phyloP scores from a whole-genome alignment of 2,797 vertebrate species.

The Vespertilio murinus region DNA sequence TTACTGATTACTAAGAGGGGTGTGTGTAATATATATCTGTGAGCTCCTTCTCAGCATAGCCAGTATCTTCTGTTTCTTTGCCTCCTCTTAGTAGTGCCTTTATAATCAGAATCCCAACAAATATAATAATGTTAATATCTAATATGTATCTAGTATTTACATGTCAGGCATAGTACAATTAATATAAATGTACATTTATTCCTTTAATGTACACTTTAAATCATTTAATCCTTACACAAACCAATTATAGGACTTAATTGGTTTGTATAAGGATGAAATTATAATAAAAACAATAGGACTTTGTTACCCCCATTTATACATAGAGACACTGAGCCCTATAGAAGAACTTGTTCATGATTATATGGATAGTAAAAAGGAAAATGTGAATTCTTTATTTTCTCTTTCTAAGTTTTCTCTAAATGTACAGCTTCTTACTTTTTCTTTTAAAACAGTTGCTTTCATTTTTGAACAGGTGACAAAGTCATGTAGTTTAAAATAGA shows the following conservation, averaged over 20 bases:
- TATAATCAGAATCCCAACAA: neutral
- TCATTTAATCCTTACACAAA: neutral
- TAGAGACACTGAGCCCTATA: neutral
- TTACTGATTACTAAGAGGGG: neutral
- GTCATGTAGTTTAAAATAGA: neutral
- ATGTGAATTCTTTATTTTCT: neutral
- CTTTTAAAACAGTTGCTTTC: neutral
- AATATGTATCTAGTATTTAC: neutral
- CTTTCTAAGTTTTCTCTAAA: neutral
- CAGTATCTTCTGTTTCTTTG: neutral
- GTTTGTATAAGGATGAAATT: too few species aligned
- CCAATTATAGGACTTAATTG: too few species aligned
- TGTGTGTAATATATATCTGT: neutral
- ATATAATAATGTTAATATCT: neutral
- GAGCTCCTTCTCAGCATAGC: neutral
- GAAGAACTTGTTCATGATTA: neutral
- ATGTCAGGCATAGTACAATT: neutral
- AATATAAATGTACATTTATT: neutral
- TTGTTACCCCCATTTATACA: neutral
- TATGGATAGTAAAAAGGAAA: neutral
- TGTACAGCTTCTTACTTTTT: neutral
- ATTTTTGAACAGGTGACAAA: neutral
- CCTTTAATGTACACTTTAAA: neutral
- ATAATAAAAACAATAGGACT: too few species aligned
- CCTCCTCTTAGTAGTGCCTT: neutral